Base-by-base conservation (phyloP, 2,113 vertebrate genomes). In the Brachyistius frenatus region DNA sequence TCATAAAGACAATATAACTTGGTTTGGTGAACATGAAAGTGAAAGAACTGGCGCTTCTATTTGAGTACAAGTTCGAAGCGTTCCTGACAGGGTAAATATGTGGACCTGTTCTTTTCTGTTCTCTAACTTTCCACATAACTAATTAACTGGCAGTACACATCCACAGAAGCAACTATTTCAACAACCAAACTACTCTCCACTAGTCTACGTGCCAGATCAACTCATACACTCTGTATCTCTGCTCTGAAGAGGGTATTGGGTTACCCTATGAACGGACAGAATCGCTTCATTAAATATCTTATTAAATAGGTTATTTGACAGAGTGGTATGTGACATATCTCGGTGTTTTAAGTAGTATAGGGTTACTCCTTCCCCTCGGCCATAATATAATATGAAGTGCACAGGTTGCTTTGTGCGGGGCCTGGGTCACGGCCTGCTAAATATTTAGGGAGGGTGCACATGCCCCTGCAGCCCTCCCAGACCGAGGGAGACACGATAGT, bases 361-460 rank as follows among this genome's bases (percentile, higher is more conserved):
- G 66, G 85, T 93, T 93, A 86, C 92, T 44, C 66, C 63, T 78
- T 78, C 79, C 75, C 68, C 67, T 64, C 73, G 69, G 88, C 71
- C 76, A 64, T 33, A 69, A 73, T 71, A 76, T 83, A 89, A 88
- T 86, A 92, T 84, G 80, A 89, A 84, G 73, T 66, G 83, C 37
- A 68, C 77, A 69, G 73, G 81, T 86, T 89, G 63, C 89, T 90
- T 85, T 91, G 78, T 89, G 84, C 76, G 2, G 66, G 81, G 73
- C 74, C 78, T 2, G 23, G 92, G 92, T 94, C 93, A 90, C 5
- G 90, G 87, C 92, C 89, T 92, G 73, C 78, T 87, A 94, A 94
- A 94, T 93, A 94, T 93, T 94, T 92, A 84, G 78, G 90, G 68
- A 91, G 83, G 80, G 77, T 30, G 58, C 33, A 79, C 71, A 65